phyloP scores from a whole-genome alignment of 2,797 vertebrate genomes.

The Tadarida brasiliensis region DNA sequence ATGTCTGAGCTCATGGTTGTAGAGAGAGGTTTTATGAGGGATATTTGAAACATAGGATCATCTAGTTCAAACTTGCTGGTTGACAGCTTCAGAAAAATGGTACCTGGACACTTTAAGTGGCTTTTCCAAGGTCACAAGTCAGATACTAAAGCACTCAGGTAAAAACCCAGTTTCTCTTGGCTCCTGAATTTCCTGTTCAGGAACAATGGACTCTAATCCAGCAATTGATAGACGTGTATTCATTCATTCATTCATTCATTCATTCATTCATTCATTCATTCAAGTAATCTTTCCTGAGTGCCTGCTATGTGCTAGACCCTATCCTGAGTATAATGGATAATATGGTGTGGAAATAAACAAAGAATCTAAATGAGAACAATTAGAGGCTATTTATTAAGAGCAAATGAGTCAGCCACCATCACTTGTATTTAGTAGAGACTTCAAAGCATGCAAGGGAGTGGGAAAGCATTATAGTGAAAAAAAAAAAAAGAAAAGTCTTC shows the following conservation, averaged over 20 bases:
- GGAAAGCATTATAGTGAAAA: background rate
- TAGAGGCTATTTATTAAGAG: background rate
- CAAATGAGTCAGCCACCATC: background rate
- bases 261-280: background rate
- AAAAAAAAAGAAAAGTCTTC: background rate
- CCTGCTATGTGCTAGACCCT: background rate
- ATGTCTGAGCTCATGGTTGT: background rate
- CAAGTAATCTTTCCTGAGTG: background rate
- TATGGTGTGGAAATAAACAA: background rate
- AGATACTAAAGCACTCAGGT: background rate
- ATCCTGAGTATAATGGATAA: background rate
- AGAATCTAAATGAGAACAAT: background rate
- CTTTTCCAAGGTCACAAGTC: background rate
- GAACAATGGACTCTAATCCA: background rate
- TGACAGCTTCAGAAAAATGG: slow-evolving; percentile 14
- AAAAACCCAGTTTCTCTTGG: background rate
- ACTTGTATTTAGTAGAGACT: background rate
- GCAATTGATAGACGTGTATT: background rate
- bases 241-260: background rate
- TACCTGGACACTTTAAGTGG: background rate
- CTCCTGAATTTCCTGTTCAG: background rate
- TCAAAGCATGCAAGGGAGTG: background rate
- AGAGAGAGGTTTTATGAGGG: slow-evolving; percentile 11
- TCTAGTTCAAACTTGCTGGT: background rate
- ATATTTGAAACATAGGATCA: background rate